Conservation (phyloP, 2,113 vertebrate genomes). For the Colistium nudipinnis region DNA sequence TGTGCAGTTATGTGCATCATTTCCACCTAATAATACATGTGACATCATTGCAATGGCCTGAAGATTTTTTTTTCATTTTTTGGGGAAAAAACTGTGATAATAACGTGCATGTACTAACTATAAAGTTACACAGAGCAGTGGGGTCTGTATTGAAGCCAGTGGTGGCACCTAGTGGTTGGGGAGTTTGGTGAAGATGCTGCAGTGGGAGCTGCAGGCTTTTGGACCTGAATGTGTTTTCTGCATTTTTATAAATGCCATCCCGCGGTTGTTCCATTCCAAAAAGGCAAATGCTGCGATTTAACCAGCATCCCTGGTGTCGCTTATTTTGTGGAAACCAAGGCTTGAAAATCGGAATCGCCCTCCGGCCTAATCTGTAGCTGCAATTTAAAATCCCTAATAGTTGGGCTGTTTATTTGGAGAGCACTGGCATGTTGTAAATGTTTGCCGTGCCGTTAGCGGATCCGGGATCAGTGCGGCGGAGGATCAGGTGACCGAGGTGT, state of each 20-base stretch:
- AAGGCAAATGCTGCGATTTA: too few species aligned
- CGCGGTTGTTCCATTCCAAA: background rate
- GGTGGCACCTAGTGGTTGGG: conserved; percentile 78
- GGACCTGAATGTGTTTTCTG: background rate
- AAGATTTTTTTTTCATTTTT: too few species aligned
- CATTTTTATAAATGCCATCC: background rate
- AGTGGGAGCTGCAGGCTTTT: background rate
- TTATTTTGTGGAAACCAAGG: background rate
- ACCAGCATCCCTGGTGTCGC: background rate
- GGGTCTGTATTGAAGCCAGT: conserved; percentile 52
- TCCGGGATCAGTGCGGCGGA: conserved; percentile 48
- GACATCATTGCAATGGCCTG: too few species aligned
- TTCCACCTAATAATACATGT: too few species aligned
- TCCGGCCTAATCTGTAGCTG: background rate
- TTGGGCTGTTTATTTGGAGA: background rate
- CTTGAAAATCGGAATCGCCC: background rate
- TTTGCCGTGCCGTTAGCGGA: conserved; percentile 39
- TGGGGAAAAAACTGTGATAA: too few species aligned
- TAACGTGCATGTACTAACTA: too few species aligned
- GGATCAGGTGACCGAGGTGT: conserved; percentile 77
- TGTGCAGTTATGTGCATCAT: too few species aligned
- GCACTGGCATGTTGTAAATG: background rate
- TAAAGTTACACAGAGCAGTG: background rate
- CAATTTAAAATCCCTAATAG: background rate
- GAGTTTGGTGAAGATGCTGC: conserved; percentile 32